A percentile compares a stretch with the other conserved stretches of the same genome.
phyloP scores from a whole-genome alignment of 2,113 vertebrate species.

The Eolophus roseicapilla region DNA sequence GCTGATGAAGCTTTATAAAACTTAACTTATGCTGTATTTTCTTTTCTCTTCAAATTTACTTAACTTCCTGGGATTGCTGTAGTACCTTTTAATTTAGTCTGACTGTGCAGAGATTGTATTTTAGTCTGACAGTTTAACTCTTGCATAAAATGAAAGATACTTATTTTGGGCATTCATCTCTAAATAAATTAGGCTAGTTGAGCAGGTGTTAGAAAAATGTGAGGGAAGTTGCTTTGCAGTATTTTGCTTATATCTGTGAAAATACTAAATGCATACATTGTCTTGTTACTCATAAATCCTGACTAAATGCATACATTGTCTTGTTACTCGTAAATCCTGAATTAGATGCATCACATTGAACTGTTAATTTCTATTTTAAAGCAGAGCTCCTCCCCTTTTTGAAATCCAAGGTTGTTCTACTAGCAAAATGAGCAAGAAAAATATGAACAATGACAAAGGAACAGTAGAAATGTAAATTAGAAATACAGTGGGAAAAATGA shows the following conservation, averaged over 20 bases:
- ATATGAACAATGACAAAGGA: background rate
- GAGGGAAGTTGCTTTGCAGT: background rate
- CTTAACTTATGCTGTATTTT: background rate
- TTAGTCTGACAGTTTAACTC: slow-evolving; percentile 42
- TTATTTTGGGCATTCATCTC: slow-evolving; percentile 31
- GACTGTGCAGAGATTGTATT: background rate
- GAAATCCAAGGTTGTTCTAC: background rate
- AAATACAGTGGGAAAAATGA: background rate
- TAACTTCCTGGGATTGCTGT: background rate
- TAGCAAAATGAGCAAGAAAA: background rate
- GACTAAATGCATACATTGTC: background rate
- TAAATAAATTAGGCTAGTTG: slow-evolving; percentile 10
- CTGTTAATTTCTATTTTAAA: background rate
- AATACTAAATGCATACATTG: background rate
- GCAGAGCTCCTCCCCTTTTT: background rate
- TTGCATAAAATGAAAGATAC: slow-evolving; percentile 6
- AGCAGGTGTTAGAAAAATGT: background rate
- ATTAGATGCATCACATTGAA: background rate
- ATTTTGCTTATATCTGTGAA: background rate
- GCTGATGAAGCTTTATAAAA: background rate
- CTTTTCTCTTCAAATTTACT: slow-evolving; percentile 17
- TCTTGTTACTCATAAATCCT: background rate
- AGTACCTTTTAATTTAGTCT: slow-evolving; percentile 41
- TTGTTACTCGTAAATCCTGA: background rate
- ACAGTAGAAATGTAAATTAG: background rate